Conservation (phyloP, 2,113 vertebrate species). For the Hemiprocne comata region DNA sequence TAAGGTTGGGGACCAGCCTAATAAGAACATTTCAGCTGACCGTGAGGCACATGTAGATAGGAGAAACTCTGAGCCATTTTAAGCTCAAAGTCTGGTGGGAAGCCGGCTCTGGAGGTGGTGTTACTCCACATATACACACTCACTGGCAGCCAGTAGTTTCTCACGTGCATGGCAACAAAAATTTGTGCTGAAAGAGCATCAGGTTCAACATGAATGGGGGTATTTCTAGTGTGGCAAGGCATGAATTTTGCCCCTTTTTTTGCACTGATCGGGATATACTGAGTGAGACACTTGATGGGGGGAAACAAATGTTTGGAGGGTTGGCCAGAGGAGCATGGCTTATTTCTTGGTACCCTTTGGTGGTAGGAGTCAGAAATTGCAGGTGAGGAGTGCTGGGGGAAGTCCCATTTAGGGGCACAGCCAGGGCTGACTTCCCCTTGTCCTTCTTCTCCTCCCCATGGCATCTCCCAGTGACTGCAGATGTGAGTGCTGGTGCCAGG, state of each 20-base stretch:
- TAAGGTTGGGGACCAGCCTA: constrained; percentile 37
- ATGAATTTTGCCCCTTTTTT: not conserved
- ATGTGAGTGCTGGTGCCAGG: not conserved
- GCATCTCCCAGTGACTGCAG: not conserved
- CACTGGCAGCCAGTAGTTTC: not conserved
- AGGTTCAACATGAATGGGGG: not conserved
- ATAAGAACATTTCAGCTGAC: constrained; percentile 31
- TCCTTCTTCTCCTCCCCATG: not conserved
- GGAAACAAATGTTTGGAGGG: not conserved
- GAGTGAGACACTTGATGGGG: not conserved
- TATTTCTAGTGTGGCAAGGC: not conserved
- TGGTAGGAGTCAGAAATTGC: not conserved
- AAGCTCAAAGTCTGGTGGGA: constrained; percentile 34
- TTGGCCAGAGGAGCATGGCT: accelerated
- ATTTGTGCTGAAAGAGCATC: not conserved
- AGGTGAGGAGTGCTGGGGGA: not conserved
- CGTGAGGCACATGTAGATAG: constrained; percentile 22
- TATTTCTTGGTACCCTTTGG: not conserved
- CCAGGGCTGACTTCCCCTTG: not conserved
- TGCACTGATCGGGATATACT: not conserved
- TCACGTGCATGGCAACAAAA: not conserved
- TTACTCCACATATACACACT: not conserved
- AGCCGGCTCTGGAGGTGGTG: constrained; percentile 19
- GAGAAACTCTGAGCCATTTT: constrained; percentile 33
- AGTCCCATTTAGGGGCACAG: accelerated